phyloP scores from a whole-genome alignment of 2,888 invertebrate genomes.

The Timandra comae region DNA sequence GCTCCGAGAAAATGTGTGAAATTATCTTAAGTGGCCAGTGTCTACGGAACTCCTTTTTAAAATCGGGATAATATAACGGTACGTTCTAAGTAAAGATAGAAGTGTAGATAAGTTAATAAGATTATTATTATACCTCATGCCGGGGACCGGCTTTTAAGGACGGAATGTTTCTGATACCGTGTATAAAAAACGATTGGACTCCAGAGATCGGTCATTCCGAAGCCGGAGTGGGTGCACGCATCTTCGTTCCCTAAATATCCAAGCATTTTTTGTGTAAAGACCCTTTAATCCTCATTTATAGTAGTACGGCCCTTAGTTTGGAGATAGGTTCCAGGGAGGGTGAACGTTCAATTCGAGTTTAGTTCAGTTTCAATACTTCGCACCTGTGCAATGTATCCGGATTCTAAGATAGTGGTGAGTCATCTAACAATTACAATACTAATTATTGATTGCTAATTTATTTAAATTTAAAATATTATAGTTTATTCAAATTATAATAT shows the following conservation, averaged over 20 bases:
- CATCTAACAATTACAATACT: neutral
- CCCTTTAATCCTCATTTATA: conserved; percentile 29
- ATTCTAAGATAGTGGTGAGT: conserved; percentile 47
- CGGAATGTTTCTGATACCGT: conserved; percentile 71
- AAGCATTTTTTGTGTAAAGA: conserved; percentile 42
- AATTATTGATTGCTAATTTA: neutral
- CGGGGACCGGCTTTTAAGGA: conserved; percentile 69
- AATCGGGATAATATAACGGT: conserved; percentile 68
- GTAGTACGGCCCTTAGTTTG: conserved; percentile 35
- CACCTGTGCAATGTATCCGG: conserved; percentile 48
- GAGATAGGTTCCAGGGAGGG: conserved; percentile 32
- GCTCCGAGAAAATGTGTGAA: conserved; percentile 61
- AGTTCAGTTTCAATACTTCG: conserved; percentile 25
- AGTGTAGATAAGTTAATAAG: conserved; percentile 75
- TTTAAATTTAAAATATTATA: conserved; percentile 1
- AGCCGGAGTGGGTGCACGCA: conserved; percentile 61
- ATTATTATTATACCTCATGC: conserved; percentile 70
- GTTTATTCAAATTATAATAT: neutral
- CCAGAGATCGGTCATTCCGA: conserved; percentile 68
- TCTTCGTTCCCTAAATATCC: conserved; percentile 50
- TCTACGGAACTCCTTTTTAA: conserved; percentile 59
- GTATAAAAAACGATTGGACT: conserved; percentile 71
- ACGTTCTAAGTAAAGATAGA: conserved; percentile 72
- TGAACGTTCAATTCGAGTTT: conserved; percentile 37
- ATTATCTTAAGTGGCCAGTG: conserved; percentile 68